Evolutionary conservation across 1,140 invertebrate species (phyloP).

Genomic region (Onthophagus taurus): DNA sequence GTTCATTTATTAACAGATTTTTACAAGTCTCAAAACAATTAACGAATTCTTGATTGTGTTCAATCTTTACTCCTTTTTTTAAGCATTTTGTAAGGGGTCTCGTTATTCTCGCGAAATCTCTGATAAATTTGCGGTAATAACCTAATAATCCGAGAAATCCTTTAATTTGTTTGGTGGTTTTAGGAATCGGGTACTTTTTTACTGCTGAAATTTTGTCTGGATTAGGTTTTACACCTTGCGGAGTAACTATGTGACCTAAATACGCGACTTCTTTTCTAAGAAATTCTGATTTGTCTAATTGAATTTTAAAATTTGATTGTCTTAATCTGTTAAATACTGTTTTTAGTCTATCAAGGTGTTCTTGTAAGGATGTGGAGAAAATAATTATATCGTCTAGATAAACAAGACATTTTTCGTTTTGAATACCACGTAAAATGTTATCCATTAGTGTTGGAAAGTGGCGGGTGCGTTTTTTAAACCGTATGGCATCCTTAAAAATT

Average conservation of each 20-base stretch:
- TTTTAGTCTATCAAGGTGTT: slow-evolving; percentile 28
- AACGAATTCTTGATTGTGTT: slow-evolving; percentile 6
- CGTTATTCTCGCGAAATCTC: slow-evolving; percentile 10
- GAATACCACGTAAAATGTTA: neutral
- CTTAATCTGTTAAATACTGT: slow-evolving; percentile 25
- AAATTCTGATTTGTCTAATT: slow-evolving; percentile 25
- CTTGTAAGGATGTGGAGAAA: slow-evolving; percentile 26
- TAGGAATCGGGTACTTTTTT: slow-evolving; percentile 29
- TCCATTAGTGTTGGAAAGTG: slow-evolving; percentile 21
- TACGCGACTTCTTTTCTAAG: slow-evolving; percentile 15
- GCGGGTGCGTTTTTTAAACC: slow-evolving; percentile 12
- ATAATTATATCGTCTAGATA: slow-evolving; percentile 33
- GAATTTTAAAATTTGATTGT: slow-evolving; percentile 20
- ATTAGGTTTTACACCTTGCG: slow-evolving; percentile 18
- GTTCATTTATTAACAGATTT: slow-evolving; percentile 6
- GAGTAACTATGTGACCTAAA: slow-evolving; percentile 20
- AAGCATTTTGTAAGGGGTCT: slow-evolving; percentile 15
- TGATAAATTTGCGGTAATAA: slow-evolving; percentile 14
- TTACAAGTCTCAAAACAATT: slow-evolving; percentile 11
- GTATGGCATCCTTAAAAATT: slow-evolving; percentile 7
- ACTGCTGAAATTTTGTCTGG: slow-evolving; percentile 24
- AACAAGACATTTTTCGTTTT: slow-evolving; percentile 23
- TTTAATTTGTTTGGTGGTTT: slow-evolving; percentile 21
- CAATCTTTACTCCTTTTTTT: slow-evolving; percentile 6
- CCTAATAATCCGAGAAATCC: slow-evolving; percentile 14